Conservation (phyloP, 1,140 invertebrate genomes). For the Penaeus vannamei region DNA sequence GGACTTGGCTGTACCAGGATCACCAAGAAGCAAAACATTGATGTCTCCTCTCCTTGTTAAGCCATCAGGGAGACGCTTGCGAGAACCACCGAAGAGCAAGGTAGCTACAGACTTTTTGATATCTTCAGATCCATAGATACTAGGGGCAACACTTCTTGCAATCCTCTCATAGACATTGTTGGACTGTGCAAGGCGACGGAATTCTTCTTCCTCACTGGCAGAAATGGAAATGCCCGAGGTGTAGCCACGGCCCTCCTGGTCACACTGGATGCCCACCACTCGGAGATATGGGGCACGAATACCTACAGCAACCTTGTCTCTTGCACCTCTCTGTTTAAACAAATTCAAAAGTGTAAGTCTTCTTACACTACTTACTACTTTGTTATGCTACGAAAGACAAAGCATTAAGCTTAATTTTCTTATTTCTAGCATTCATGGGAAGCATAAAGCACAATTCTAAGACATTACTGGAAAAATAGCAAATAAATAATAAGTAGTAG, state of each 20-base stretch:
- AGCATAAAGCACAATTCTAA: too few relatives aligned
- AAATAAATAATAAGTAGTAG: too few relatives aligned
- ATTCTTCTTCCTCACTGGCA: slow-evolving; percentile 92
- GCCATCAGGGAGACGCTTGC: slow-evolving; percentile 94
- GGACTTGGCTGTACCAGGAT: slow-evolving; percentile 99
- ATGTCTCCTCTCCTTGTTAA: slow-evolving; percentile 96
- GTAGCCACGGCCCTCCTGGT: slow-evolving; percentile 83
- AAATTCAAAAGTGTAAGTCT: slow-evolving; percentile 50
- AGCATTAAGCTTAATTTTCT: neutral
- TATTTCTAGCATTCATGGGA: too few relatives aligned
- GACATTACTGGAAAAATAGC: too few relatives aligned
- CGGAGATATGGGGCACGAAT: slow-evolving; percentile 95
- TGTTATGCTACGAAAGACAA: slow-evolving; percentile 2
- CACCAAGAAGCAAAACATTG: slow-evolving; percentile 95
- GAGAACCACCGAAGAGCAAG: slow-evolving; percentile 91
- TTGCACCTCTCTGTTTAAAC: slow-evolving; percentile 37
- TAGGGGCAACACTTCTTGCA: slow-evolving; percentile 94
- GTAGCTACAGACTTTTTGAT: slow-evolving; percentile 99
- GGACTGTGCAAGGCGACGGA: slow-evolving; percentile 86
- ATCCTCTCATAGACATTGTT: slow-evolving; percentile 93
- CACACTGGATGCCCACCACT: slow-evolving; percentile 92
- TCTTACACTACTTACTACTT: slow-evolving; percentile 22
- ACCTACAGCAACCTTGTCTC: slow-evolving; percentile 90
- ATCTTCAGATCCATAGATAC: slow-evolving; percentile 94
- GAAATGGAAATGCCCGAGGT: slow-evolving; percentile 71